Percentiles rank a stretch among this genome's conserved stretches.
Conservation (phyloP, 2,797 vertebrate genomes). For the Myotis vivesi region DNA sequence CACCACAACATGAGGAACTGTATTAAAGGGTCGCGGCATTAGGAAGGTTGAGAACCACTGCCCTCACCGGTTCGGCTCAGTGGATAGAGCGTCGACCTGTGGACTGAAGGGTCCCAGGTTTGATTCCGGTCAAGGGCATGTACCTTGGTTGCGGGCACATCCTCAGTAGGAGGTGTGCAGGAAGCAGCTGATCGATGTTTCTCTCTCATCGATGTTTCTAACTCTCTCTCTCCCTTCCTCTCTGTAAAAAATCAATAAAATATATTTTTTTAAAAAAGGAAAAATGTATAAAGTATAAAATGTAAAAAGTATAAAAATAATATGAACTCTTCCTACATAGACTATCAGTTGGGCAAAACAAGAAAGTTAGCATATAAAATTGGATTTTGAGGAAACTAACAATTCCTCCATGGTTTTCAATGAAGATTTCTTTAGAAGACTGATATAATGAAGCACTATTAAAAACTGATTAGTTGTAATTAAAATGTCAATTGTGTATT, state of each 20-base stretch:
- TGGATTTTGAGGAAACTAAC: not conserved
- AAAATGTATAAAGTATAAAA: not conserved
- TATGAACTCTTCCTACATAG: not conserved
- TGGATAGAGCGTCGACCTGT: too few species aligned
- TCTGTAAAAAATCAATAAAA: too few species aligned
- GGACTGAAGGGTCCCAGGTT: too few species aligned
- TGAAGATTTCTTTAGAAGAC: not conserved
- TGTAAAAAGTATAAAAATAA: not conserved
- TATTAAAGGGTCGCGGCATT: too few species aligned
- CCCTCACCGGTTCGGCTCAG: too few species aligned
- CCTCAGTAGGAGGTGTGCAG: not conserved
- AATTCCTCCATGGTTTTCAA: not conserved
- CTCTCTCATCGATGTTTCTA: too few species aligned
- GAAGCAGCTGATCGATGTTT: too few species aligned
- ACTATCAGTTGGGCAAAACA: conserved; percentile 6
- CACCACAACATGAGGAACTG: too few species aligned
- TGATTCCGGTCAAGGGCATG: too few species aligned
- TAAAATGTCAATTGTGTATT: not conserved
- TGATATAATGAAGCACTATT: not conserved
- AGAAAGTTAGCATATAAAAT: not conserved
- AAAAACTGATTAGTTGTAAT: not conserved
- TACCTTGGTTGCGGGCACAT: too few species aligned
- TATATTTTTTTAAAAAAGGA: not conserved
- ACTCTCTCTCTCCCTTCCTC: too few species aligned
- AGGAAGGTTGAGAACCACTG: too few species aligned